Conservation (phyloP, 2,888 invertebrate genomes). For the Tinea semifulvella region DNA sequence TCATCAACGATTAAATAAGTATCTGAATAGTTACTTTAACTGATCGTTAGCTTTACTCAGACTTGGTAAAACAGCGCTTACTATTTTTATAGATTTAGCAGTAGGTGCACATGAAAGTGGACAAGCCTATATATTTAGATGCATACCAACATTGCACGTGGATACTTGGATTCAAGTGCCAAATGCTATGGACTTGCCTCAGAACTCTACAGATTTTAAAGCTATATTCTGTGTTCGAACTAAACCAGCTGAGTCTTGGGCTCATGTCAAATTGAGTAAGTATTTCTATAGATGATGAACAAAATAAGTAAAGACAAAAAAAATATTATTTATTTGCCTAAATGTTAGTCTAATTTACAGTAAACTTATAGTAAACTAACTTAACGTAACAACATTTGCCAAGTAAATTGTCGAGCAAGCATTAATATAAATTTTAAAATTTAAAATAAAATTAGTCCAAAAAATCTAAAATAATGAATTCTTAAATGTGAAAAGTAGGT, state of each 20-base stretch:
- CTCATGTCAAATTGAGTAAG: conserved; percentile 36
- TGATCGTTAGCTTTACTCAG: too few species aligned
- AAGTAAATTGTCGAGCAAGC: too few species aligned
- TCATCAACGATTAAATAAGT: too few species aligned
- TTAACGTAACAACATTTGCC: too few species aligned
- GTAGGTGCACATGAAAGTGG: conserved; percentile 68
- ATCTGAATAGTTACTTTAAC: too few species aligned
- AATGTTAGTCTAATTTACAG: background rate
- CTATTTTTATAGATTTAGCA: conserved; percentile 63
- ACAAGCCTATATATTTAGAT: conserved; percentile 60
- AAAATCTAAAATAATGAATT: too few species aligned
- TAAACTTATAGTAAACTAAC: too few species aligned
- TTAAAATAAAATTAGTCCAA: too few species aligned
- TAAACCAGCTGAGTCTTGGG: conserved; percentile 29
- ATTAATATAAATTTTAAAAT: too few species aligned
- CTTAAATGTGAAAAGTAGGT: too few species aligned
- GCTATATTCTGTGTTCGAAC: conserved; percentile 44
- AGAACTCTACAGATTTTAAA: conserved; percentile 43
- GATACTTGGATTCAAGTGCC: conserved; percentile 37
- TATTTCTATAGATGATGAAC: conserved; percentile 13
- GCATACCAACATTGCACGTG: conserved; percentile 44
- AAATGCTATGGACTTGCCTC: conserved; percentile 41
- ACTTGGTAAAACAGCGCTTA: too few species aligned
- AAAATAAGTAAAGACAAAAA: background rate
- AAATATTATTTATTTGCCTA: background rate